Evolutionary conservation across 1,140 invertebrate genomes (phyloP), one percentile per base, ranked within the genome.

Genomic region (Cyrtorhinus lividipennis): DNA sequence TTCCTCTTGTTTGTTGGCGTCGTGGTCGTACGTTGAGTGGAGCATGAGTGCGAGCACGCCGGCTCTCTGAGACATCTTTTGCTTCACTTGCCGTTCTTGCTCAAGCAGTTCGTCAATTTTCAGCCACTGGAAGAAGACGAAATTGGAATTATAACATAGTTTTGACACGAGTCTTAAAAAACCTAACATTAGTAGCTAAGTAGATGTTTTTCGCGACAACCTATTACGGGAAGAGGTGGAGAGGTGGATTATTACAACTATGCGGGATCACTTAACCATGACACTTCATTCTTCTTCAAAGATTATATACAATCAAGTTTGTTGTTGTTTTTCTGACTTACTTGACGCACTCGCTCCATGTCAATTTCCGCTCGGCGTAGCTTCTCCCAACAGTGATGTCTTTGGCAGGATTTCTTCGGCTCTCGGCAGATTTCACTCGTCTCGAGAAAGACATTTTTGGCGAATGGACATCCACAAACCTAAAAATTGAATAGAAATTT

Each of bases 321-420:
- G n/a, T n/a, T n/a, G n/a, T n/a, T n/a, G n/a, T n/a, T n/a, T n/a
- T n/a, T n/a, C n/a, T n/a, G n/a, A n/a, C 48, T 13, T 72, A 83
- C 82, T 76, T 80, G 78, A 70, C 81, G 73, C 5, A 85, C 76
- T 69, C 81, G 69, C 69, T 85, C 81, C 78, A 83, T 79, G 67
- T 86, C 84, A 53, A 86, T 80, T 69, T 96, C 90, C 1, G 94
- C 94, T 60, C 92, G 72, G 1, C 92, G 76, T 59, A 97, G 73
- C 76, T 97, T 97, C 74, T 98, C 95, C 95, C 95, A 98, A 68
- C 89, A 87, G 72, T 90, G 88, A 73, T 98, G 95, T 67, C 86
- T 88, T 13, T 87, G 81, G 71, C 95, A 98, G 68, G 82, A 86
- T 72, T 96, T 95, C 72, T 95, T 95, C 0, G 91, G 82, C 0